These are phyloP conservation scores for Wiebesia pumilae DNA, from an alignment of 1,140 invertebrate genomes.

Conservation along the genomic window DNA sequence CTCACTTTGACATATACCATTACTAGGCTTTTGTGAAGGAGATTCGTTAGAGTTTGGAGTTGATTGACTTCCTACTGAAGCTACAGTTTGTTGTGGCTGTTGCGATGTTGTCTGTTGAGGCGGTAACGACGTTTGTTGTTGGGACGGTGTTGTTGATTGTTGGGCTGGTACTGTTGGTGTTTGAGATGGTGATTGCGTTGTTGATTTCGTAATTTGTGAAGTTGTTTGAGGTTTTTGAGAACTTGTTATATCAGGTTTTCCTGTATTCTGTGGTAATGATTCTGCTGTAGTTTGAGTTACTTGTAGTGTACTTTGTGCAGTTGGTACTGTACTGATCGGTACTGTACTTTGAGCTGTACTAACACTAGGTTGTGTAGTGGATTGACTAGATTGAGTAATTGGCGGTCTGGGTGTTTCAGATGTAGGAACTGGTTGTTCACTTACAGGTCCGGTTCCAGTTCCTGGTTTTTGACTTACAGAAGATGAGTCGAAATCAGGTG, in stretches of 20 bases:
- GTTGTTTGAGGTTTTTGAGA: neutral
- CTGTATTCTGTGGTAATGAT: neutral
- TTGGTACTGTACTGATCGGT: neutral
- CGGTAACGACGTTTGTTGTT: neutral
- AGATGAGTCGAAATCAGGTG: neutral
- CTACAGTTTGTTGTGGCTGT: neutral
- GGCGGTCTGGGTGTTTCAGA: neutral
- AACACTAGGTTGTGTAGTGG: neutral
- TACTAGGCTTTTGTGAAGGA: conserved; percentile 24
- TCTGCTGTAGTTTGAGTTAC: neutral
- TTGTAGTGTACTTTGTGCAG: neutral
- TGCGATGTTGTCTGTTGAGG: neutral
- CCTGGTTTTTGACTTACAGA: neutral
- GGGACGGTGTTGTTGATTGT: neutral
- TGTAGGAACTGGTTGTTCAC: neutral
- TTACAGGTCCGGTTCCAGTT: neutral
- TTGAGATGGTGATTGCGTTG: conserved; percentile 7
- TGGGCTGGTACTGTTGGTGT: neutral
- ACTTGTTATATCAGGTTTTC: neutral
- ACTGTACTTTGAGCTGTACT: neutral
- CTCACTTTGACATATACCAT: conserved; percentile 60
- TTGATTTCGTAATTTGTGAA: neutral
- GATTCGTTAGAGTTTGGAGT: neutral
- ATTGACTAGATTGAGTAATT: conserved; percentile 1
- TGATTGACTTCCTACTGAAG: neutral